Evolutionary conservation across 1,140 invertebrate species (phyloP), one percentile per base, ranked within the genome.

Genomic region (Drosophila guanche): DNA sequence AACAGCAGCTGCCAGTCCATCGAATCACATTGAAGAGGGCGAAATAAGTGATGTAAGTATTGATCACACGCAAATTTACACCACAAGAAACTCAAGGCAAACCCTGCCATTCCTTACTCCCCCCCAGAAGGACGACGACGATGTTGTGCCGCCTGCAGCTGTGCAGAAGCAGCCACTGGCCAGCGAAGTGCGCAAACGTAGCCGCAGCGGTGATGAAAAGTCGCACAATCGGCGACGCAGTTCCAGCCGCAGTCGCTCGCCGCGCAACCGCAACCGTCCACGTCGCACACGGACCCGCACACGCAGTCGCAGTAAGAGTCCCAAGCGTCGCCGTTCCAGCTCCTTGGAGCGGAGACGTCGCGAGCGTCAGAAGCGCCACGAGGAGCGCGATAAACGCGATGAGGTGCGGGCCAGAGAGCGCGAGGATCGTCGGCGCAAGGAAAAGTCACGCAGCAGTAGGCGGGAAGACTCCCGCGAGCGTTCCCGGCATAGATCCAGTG

Each of bases 21-120:
- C 74, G 2, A 76, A 55, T 16, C 79, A 86, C 51, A 65, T 63
- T 7, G 81, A 86, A 33, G 81, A 86, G 37, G 81, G 81, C 5
- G 81, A 86, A 78, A 86, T 86, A 43, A 81, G 69, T 2, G 81
- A 86, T 37, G 81, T 86, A 52, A 86, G 81, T 73, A 10, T 33
- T 33, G 8, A 33, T 10, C 29, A 8, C 1, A 33, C 29, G 10
- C 29, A 33, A 33, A 10, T 8, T 2, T 27, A 27, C 33, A 12
- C 33, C 12, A 10, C 4, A 37, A 37, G 10, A 37, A 37, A 37
- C 33, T 37, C 10, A 37, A 2, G 33, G 10, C 33, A 12, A 37
- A 12, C 42, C 0, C 4, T 25, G 7, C 16, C 20, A 0, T 20
- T 20, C 16, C 16, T 20, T 20, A 20, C 16, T 20, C 16, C 16